These are phyloP conservation scores for Lethocerus indicus DNA, from an alignment of 1,140 invertebrate species.

Conservation along the genomic window DNA sequence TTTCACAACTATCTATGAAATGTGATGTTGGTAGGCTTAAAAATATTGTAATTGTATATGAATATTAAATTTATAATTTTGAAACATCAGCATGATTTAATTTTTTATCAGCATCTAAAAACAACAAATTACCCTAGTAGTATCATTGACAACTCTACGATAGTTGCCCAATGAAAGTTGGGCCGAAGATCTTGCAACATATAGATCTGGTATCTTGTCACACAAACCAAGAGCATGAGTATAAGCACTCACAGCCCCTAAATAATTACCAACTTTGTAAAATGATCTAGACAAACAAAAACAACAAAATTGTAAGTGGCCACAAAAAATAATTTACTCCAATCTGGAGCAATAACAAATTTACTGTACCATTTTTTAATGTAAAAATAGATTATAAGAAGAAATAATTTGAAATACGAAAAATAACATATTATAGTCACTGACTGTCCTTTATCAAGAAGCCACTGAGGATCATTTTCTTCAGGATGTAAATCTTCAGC, in stretches of 20 bases:
- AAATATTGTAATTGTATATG: background rate
- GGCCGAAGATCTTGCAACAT: slow-evolving; percentile 53
- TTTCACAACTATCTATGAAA: background rate
- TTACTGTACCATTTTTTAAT: background rate
- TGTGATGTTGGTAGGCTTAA: background rate
- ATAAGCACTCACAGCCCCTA: slow-evolving; percentile 66
- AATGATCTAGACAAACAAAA: slow-evolving; percentile 36
- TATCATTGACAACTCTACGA: slow-evolving; percentile 45
- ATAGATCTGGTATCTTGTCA: slow-evolving; percentile 52
- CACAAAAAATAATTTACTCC: background rate
- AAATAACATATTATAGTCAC: slow-evolving; percentile 20
- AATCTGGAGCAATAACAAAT: too few relatives aligned
- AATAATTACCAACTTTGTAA: slow-evolving; percentile 51
- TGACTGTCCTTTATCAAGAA: slow-evolving; percentile 65
- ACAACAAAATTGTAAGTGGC: background rate
- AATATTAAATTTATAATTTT: background rate
- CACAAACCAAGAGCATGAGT: slow-evolving; percentile 58
- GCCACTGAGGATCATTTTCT: slow-evolving; percentile 66
- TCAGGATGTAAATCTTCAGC: slow-evolving; percentile 59
- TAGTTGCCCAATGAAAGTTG: slow-evolving; percentile 59
- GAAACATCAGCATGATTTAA: background rate
- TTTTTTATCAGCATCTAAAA: background rate
- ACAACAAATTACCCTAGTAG: slow-evolving; percentile 31
- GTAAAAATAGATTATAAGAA: too few relatives aligned
- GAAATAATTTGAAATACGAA: background rate